A percentile compares a stretch with the other conserved stretches of the same genome.
phyloP scores from a whole-genome alignment of 2,113 vertebrate genomes.

The Malaclemys terrapin region DNA sequence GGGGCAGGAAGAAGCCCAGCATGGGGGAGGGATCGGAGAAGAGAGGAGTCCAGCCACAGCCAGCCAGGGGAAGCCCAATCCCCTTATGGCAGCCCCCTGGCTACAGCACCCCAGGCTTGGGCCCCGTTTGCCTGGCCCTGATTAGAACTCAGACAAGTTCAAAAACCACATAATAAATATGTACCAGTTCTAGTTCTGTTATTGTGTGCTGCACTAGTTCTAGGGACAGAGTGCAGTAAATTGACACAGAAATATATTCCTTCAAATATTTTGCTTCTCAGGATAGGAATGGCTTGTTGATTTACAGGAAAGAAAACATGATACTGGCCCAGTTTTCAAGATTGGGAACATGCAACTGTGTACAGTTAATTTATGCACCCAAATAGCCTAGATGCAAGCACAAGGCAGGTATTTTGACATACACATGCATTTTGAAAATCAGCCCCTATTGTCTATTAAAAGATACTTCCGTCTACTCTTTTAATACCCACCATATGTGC shows the following conservation, averaged over 20 bases:
- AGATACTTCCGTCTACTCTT: neutral
- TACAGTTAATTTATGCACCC: neutral
- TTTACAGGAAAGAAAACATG: neutral
- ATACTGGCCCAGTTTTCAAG: neutral
- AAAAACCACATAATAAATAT: neutral
- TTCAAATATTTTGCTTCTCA: neutral
- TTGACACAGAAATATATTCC: neutral
- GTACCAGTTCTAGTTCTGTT: neutral
- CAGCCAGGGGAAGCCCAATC: no score
- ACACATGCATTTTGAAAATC: neutral
- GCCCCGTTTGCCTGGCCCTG: no score
- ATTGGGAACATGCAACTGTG: neutral
- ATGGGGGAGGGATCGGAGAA: no score
- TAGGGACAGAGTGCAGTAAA: neutral
- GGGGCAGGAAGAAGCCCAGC: no score
- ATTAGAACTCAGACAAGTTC: neutral
- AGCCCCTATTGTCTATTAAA: neutral
- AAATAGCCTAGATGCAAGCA: neutral
- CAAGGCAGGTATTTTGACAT: neutral
- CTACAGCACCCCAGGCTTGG: no score
- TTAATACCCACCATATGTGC: slow-evolving; percentile 67
- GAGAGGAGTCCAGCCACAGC: no score
- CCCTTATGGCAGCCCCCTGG: no score
- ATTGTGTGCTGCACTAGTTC: neutral
- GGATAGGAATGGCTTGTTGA: neutral